Base-by-base conservation (phyloP, 2,113 vertebrate species). In the Poeciliopsis occidentalis region DNA sequence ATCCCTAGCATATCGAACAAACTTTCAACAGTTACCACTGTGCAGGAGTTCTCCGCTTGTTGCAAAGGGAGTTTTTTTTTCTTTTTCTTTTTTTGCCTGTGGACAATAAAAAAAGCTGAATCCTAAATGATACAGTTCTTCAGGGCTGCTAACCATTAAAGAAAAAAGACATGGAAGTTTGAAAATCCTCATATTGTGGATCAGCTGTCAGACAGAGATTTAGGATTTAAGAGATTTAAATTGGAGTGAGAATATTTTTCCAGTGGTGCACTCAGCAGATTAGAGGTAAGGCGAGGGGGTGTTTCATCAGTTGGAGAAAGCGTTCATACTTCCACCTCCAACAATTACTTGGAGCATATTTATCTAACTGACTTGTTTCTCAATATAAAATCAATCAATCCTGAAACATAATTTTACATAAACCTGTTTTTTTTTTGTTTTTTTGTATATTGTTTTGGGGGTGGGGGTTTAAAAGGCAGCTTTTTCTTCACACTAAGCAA, bases 141-240 rank as follows among this genome's bases (percentile, higher is more conserved):
- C 47, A 41, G 47, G 1, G 3, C 26, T 7, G 19, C 15, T 61
- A 11, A 60, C 32, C 66, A 41, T 30, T 26, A 66, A 51, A 37
- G 10, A 37, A 37, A 65, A 78, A 83, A 4, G 63, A 54, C 75
- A 44, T 64, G 31, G 11, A 76, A 67, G 75, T 76, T 67, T 26
- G 41, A 82, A 83, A 82, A 79, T 17, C 63, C 60, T 78, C 75
- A 19, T 68, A 77, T 68, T 69, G 64, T 60, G 67, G 64, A 81
- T 72, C 79, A 79, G 86, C 79, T 87, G 83, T 90, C 71, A 78
- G 79, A 72, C 24, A 32, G 70, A 64, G 87, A 89, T 85, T 87
- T 82, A 79, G 65, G 78, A 75, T 51, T 47, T 67, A 68, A 4
- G 30, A 31, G 30, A 31, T 31, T 69, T 81, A 86, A 85, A 87